Conservation (phyloP, 2,888 invertebrate genomes). For the Pecten maximus region DNA sequence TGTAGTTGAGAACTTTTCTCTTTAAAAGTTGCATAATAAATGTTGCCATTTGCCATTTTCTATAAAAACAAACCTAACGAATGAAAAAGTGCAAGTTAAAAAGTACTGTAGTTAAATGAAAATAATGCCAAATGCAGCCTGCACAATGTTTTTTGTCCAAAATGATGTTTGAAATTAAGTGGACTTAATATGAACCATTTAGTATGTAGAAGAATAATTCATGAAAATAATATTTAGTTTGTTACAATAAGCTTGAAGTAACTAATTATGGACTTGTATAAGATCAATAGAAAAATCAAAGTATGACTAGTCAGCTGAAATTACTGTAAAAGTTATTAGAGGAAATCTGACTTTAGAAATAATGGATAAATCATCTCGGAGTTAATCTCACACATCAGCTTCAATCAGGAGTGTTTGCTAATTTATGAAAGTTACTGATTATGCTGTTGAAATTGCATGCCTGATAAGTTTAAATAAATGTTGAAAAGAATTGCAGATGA, state of each 20-base stretch:
- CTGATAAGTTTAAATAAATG: conserved; percentile 18
- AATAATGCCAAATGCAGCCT: background rate
- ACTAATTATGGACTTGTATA: background rate
- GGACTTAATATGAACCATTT: background rate
- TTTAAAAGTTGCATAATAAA: conserved; percentile 17
- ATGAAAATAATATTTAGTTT: background rate
- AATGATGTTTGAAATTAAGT: background rate
- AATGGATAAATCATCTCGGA: background rate
- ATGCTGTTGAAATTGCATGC: conserved; percentile 15
- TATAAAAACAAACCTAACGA: background rate
- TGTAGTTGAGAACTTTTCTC: background rate
- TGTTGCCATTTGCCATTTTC: conserved; percentile 28
- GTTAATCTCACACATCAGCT: background rate
- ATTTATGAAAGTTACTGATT: conserved; percentile 8
- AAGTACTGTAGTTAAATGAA: background rate
- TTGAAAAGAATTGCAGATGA: conserved; percentile 24
- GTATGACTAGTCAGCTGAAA: background rate
- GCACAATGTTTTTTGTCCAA: background rate
- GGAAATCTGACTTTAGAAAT: background rate
- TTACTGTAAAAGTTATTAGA: background rate
- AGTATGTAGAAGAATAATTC: background rate
- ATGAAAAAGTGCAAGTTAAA: background rate
- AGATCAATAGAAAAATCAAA: background rate
- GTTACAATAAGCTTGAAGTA: background rate
- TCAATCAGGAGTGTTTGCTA: conserved; percentile 20